Conservation (phyloP, 2,797 vertebrate species). For the Hypotaenidia okinawae region DNA sequence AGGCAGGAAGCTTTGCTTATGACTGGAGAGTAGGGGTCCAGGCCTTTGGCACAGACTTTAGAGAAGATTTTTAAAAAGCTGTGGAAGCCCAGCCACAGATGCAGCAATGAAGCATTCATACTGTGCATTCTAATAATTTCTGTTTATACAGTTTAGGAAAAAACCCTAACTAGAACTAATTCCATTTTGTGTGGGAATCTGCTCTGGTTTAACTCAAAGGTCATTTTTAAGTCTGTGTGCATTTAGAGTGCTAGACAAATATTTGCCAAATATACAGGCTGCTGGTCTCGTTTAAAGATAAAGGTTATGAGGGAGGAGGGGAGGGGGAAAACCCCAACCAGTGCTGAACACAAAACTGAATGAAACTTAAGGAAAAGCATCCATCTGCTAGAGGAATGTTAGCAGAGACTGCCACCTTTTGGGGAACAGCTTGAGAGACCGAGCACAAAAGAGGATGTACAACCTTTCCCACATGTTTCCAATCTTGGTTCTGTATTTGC, state of each 20-base stretch:
- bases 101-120: slow-evolving; percentile 6
- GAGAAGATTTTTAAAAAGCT: neutral
- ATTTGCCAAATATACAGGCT: slow-evolving; percentile 48
- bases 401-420: slow-evolving; percentile 70
- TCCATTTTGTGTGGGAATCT: slow-evolving; percentile 25
- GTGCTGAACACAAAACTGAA: neutral
- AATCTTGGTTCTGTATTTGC: neutral
- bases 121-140: slow-evolving; percentile 20
- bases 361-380: neutral
- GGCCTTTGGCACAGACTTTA: neutral
- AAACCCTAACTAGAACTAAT: neutral
- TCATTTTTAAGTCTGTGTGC: neutral
- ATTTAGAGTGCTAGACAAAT: slow-evolving; percentile 34
- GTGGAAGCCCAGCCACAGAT: neutral
- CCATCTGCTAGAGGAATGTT: neutral
- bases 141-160: slow-evolving; percentile 1
- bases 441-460: neutral
- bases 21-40: neutral
- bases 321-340: neutral
- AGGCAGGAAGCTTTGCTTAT: neutral
- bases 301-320: slow-evolving; percentile 31
- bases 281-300: slow-evolving; percentile 34
- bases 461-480: neutral
- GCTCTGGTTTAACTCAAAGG: slow-evolving; percentile 25
- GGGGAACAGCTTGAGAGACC: slow-evolving; percentile 1